phyloP scores from a whole-genome alignment of 35 echinoderm and acorn worm species.

The Hemicentrotus pulcherrimus region DNA sequence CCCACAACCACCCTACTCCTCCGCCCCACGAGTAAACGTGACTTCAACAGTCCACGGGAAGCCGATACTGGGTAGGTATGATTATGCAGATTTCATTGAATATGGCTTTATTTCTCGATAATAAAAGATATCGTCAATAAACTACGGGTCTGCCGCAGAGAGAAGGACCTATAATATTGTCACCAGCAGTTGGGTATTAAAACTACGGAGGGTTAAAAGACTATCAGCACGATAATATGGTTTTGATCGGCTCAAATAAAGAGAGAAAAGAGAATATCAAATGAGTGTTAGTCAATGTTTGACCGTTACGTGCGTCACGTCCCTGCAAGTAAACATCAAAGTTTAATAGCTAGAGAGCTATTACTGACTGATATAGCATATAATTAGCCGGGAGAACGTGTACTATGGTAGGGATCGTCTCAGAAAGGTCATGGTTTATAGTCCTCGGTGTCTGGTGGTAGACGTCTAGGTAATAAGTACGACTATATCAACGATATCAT shows the following conservation, averaged over 20 bases:
- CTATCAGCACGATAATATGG: neutral
- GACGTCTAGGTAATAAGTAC: neutral
- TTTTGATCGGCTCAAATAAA: neutral
- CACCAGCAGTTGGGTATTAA: neutral
- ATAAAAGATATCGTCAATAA: neutral
- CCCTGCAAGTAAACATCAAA: neutral
- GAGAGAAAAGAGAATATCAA: slow-evolving; percentile 1
- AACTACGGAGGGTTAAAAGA: neutral
- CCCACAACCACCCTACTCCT: neutral
- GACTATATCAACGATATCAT: neutral
- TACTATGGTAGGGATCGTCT: neutral
- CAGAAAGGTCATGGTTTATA: neutral
- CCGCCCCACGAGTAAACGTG: neutral
- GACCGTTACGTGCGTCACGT: slow-evolving; percentile 1
- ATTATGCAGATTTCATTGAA: neutral
- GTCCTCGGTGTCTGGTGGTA: neutral
- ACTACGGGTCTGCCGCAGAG: neutral
- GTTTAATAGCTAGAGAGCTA: slow-evolving; percentile 3
- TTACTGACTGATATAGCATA: neutral
- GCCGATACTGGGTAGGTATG: neutral
- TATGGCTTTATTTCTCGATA: neutral
- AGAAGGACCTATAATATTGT: neutral
- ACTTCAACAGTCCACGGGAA: neutral
- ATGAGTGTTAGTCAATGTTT: slow-evolving; percentile 5
- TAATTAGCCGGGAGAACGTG: neutral